Percentiles rank a stretch among this genome's conserved stretches.
Conservation (phyloP, 2,888 invertebrate species). For the Tridacna gigas region DNA sequence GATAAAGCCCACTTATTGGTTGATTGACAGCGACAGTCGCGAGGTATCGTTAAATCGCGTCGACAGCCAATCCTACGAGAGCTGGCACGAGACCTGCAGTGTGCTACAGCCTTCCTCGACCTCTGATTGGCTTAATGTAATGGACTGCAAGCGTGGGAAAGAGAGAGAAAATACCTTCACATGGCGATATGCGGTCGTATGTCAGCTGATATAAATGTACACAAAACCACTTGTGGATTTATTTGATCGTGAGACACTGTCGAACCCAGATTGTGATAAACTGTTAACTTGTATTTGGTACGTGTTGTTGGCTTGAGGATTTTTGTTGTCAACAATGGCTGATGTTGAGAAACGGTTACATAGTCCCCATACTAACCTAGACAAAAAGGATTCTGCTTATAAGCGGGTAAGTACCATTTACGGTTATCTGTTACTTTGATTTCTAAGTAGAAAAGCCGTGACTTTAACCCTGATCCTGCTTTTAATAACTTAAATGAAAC, state of each 20-base stretch:
- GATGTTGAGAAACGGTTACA: conserved; percentile 54
- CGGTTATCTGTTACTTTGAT: too few relatives aligned
- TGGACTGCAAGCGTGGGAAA: conserved; percentile 81
- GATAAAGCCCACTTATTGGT: conserved; percentile 67
- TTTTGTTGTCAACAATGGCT: conserved; percentile 43
- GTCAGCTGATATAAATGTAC: conserved; percentile 71
- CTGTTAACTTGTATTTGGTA: conserved; percentile 6
- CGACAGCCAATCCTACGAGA: conserved; percentile 64
- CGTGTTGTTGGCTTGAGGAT: conserved; percentile 4
- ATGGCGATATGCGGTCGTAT: conserved; percentile 73
- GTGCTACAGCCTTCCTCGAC: conserved; percentile 44
- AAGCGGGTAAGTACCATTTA: conserved; percentile 54
- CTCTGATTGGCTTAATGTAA: conserved; percentile 74
- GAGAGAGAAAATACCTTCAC: conserved; percentile 76
- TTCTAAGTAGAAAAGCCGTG: too few relatives aligned
- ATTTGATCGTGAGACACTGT: conserved; percentile 25
- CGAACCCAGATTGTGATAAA: conserved; percentile 22
- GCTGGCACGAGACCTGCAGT: conserved; percentile 61
- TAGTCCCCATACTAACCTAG: conserved; percentile 45
- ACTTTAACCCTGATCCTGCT: too few relatives aligned
- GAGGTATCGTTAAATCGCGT: conserved; percentile 53
- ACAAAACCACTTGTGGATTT: conserved; percentile 64
- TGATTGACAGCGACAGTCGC: conserved; percentile 72
- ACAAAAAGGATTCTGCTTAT: conserved; percentile 65
- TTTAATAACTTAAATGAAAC: too few relatives aligned